Percentiles rank a stretch among this genome's conserved stretches.
Conservation (phyloP, 2,113 vertebrate species). For the Oryzias javanicus region DNA sequence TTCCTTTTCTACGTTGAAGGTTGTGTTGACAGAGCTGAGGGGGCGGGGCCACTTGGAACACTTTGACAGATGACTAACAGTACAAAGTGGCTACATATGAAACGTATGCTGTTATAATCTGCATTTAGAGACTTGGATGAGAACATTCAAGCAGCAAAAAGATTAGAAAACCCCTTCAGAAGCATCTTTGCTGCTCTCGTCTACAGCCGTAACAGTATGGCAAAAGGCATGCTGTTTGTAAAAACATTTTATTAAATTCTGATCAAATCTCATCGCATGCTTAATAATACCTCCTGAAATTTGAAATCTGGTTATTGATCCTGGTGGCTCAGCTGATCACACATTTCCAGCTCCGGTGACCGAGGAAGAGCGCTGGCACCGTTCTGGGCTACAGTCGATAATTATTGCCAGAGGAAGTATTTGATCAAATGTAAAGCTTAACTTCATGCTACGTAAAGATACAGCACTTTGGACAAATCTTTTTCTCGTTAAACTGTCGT, state of each 20-base stretch:
- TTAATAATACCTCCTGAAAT: too few relatives aligned
- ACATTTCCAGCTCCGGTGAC: neutral
- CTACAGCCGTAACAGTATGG: constrained; percentile 40
- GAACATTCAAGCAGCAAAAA: constrained; percentile 25
- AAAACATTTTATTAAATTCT: too few relatives aligned
- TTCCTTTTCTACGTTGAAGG: constrained; percentile 46
- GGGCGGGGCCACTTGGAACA: constrained; percentile 39
- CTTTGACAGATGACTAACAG: constrained; percentile 26
- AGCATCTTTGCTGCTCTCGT: constrained; percentile 5
- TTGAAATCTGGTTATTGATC: too few relatives aligned
- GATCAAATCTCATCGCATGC: too few relatives aligned
- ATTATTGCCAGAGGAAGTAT: constrained; percentile 62
- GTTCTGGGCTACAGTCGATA: constrained; percentile 26
- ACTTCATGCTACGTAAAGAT: constrained; percentile 65
- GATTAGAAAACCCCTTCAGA: neutral
- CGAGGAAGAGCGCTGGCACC: constrained; percentile 8
- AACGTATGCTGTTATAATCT: constrained; percentile 57
- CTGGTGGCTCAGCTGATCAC: constrained; percentile 3
- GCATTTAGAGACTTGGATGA: constrained; percentile 33
- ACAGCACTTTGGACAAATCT: constrained; percentile 30
- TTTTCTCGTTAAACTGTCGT: constrained; percentile 1
- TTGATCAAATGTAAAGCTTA: constrained; percentile 53
- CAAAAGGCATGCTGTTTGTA: too few relatives aligned
- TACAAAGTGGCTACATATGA: constrained; percentile 34
- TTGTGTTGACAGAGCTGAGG: constrained; percentile 31